Evolutionary conservation across 2,797 vertebrate genomes (phyloP), one percentile per base, ranked within the genome.

Genomic region (Gadopsis bispinosus): DNA sequence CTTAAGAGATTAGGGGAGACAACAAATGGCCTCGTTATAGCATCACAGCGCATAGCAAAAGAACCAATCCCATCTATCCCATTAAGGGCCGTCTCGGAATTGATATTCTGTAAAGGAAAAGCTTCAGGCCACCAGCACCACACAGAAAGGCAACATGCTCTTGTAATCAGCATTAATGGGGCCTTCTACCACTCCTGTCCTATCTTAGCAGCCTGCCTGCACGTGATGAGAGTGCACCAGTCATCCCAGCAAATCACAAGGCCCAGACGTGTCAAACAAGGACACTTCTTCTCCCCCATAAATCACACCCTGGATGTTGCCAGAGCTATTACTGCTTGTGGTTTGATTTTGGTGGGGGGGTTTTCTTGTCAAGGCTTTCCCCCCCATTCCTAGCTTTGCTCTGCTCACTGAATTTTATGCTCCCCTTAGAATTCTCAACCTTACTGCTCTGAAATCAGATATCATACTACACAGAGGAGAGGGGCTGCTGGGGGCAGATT

Each of bases 161-260:
- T 50, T 82, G 64, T 84, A 89, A 91, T 91, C 88, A 86, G 75
- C 81, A 85, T 92, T 90, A 90, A 90, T 83, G 71, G 78, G 59
- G 13, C 45, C 77, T 81, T 65, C 63, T 78, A 47, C 74, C 54
- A 79, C 76, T 75, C 64, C 71, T 39, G 29, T 79, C 75, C 41
- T 65, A 58, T 83, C 81, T 75, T 29, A 55, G 75, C 51, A 73
- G 83, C 37, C 84, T 76, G 79, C 68, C 76, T 51, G 74, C 76
- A 72, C 7, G 51, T 75, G 88, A 89, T 69, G 60, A 81, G 81
- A 86, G 86, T 4, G 14, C 76, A 83, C 77, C 77, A 77, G 76
- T 75, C 86, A 83, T 91, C 88, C 81, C 74, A 47, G 79, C 90
- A 86, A 91, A 91, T 92, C 91, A 90, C 88, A 68, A 26, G 77